Evolutionary conservation across 2,113 vertebrate species (phyloP).

Genomic region (Aspiorhynchus laticeps): DNA sequence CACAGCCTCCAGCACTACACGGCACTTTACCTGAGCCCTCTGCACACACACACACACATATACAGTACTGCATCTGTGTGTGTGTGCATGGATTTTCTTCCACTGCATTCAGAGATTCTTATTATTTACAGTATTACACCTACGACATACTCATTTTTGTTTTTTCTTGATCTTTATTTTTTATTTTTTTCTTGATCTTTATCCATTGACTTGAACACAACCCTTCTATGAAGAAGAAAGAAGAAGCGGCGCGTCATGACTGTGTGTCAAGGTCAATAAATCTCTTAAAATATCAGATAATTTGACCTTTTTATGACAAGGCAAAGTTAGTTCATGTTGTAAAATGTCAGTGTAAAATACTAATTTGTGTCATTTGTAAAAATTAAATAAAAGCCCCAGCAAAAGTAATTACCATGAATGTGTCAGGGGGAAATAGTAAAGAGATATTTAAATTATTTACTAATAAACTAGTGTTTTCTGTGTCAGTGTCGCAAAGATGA

Average conservation of each 20-base stretch:
- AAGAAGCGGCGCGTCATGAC: not conserved
- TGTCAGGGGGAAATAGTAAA: too few relatives aligned
- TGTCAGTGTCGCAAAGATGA: too few relatives aligned
- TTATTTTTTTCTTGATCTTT: too few relatives aligned
- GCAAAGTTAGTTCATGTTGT: not conserved
- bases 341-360: not conserved
- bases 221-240: not conserved
- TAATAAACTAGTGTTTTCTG: too few relatives aligned
- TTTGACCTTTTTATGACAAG: conserved; percentile 1
- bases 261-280: not conserved
- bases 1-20: conserved; percentile 4
- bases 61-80: not conserved
- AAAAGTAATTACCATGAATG: too few relatives aligned
- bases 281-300: not conserved
- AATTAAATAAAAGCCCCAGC: too few relatives aligned
- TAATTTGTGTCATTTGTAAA: not conserved
- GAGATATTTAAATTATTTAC: too few relatives aligned
- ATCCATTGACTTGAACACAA: not conserved
- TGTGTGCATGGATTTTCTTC: not conserved
- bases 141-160: not conserved
- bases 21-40: not conserved
- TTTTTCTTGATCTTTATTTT: not conserved
- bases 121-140: not conserved
- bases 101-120: not conserved
- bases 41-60: not conserved